A percentile compares a stretch with the other conserved stretches of the same genome.
Evolutionary conservation across 2,888 invertebrate genomes (phyloP).

Genomic region (Dasypogon diadema): DNA sequence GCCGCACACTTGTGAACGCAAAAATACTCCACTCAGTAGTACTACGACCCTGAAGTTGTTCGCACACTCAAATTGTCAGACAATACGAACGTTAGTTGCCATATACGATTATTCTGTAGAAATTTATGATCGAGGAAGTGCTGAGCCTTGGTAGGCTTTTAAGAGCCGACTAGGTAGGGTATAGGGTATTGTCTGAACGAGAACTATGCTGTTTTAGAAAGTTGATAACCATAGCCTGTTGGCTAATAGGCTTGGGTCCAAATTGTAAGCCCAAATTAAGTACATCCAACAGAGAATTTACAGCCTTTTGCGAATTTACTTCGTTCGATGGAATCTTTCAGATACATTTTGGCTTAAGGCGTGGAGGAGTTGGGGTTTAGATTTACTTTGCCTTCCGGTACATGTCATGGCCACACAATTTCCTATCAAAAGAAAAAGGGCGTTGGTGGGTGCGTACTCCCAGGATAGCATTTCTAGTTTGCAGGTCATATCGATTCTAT

Average conservation of each 20-base stretch:
- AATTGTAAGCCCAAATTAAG: conserved; percentile 49
- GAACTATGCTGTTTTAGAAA: conserved; percentile 13
- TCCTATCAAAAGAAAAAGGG: conserved; percentile 20
- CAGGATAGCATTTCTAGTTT: conserved; percentile 35
- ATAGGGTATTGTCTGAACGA: conserved; percentile 28
- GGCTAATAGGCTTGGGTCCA: conserved; percentile 39
- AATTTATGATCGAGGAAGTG: conserved; percentile 56
- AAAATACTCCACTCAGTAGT: background rate
- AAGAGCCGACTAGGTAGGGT: conserved; percentile 24
- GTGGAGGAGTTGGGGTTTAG: conserved; percentile 44
- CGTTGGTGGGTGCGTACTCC: conserved; percentile 50
- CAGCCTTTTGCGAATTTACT: conserved; percentile 50
- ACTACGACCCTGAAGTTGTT: background rate
- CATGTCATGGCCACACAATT: conserved; percentile 8
- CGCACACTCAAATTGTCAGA: conserved; percentile 49
- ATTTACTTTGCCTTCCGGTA: conserved; percentile 49
- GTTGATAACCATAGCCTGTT: conserved; percentile 21
- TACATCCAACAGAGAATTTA: conserved; percentile 39
- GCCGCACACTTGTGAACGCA: conserved; percentile 7
- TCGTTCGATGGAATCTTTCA: conserved; percentile 52
- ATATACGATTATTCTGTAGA: conserved; percentile 51
- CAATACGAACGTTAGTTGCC: conserved; percentile 53
- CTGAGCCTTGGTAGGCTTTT: conserved; percentile 10
- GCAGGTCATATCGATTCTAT: conserved; percentile 49
- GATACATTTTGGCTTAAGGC: conserved; percentile 42